A percentile compares a stretch with the other conserved stretches of the same genome.
These are phyloP conservation scores for Trachelus stipa DNA, from an alignment of 2,888 invertebrate genomes.

Conservation along the genomic window DNA sequence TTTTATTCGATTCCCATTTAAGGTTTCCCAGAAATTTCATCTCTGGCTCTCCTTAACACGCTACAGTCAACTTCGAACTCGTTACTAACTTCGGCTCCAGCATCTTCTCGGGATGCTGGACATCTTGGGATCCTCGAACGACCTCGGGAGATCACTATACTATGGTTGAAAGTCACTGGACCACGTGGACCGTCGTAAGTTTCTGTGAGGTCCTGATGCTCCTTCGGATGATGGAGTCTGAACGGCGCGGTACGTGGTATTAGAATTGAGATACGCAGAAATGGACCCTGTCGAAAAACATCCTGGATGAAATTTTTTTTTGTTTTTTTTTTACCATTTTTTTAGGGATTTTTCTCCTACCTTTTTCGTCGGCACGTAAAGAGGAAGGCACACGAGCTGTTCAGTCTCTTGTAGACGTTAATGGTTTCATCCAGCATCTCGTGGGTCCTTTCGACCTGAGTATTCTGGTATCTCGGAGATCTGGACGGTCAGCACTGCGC, in stretches of 20 bases:
- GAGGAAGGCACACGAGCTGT: background rate
- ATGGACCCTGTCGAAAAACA: background rate
- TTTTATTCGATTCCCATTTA: background rate
- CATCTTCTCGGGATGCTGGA: background rate
- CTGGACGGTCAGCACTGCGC: background rate
- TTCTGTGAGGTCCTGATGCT: background rate
- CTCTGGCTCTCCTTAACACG: background rate
- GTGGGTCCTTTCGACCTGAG: background rate
- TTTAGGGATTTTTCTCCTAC: background rate
- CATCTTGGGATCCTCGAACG: background rate
- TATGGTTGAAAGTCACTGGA: conserved; percentile 1
- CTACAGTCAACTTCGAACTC: conserved; percentile 14
- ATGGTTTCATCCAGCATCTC: background rate
- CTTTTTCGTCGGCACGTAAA: background rate
- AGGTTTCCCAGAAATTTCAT: background rate
- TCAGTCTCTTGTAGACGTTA: background rate
- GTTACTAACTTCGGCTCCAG: background rate
- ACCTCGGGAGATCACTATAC: background rate
- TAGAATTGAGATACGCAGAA: background rate
- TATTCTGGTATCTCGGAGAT: background rate
- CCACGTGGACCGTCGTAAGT: background rate
- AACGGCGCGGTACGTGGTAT: background rate
- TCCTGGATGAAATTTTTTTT: background rate
- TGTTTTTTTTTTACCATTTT: background rate
- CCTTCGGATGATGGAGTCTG: background rate